Conservation (phyloP, 2,113 vertebrate genomes). For the Camelus dromedarius region DNA sequence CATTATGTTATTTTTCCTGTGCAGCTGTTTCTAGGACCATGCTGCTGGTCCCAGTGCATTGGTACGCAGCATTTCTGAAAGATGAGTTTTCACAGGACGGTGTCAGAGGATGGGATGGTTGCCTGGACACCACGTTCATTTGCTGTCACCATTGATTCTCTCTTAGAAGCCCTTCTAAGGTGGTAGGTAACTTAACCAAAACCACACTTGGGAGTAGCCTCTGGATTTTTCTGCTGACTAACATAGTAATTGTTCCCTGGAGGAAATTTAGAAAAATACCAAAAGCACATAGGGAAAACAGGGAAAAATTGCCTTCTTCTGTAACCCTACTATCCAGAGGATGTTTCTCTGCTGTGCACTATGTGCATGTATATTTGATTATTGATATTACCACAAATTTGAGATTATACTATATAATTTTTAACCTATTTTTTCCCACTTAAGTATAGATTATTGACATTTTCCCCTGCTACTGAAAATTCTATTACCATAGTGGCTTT, state of each 20-base stretch:
- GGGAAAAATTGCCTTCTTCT: neutral
- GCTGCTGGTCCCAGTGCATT: fast-evolving
- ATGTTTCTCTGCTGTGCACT: neutral
- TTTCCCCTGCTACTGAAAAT: neutral
- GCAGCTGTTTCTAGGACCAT: fast-evolving
- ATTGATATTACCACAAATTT: neutral
- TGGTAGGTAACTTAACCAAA: neutral
- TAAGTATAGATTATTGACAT: neutral
- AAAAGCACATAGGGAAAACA: neutral
- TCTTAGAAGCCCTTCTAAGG: neutral
- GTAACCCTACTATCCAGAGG: neutral
- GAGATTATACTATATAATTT: neutral
- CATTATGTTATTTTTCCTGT: neutral
- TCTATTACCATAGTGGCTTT: neutral
- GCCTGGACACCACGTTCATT: neutral
- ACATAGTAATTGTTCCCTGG: neutral
- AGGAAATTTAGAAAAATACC: neutral
- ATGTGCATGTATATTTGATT: neutral
- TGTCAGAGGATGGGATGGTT: neutral
- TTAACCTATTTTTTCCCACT: neutral
- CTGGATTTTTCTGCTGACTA: neutral
- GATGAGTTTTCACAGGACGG: neutral
- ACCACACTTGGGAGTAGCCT: neutral
- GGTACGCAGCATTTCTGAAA: neutral
- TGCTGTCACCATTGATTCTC: neutral